Conservation (phyloP, 2,113 vertebrate genomes). For the Gila orcuttii region DNA sequence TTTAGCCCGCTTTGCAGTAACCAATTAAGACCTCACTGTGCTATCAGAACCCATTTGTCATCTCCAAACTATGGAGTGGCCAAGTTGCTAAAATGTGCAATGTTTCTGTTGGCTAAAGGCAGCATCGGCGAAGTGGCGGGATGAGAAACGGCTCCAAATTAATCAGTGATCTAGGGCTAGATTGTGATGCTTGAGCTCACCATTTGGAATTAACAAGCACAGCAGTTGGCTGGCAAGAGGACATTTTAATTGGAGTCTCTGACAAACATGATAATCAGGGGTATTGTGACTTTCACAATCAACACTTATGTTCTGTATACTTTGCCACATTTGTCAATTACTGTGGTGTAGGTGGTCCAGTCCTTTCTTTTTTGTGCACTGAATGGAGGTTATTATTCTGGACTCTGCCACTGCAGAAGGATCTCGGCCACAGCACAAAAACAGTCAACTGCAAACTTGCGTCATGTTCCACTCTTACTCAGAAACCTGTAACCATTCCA, state of each 20-base stretch:
- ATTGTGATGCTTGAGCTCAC: constrained; percentile 44
- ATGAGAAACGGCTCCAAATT: constrained; percentile 51
- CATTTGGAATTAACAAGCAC: constrained; percentile 53
- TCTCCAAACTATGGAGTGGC: constrained; percentile 65
- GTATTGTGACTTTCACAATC: constrained; percentile 52
- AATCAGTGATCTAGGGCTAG: constrained; percentile 37
- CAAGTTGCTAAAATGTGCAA: constrained; percentile 61
- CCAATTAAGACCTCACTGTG: constrained; percentile 55
- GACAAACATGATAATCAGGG: constrained; percentile 49
- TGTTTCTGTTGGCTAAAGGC: constrained; percentile 48
- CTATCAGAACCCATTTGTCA: constrained; percentile 70
- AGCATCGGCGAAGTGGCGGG: constrained; percentile 21
- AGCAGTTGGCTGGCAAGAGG: constrained; percentile 43
- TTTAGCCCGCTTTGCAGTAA: constrained; percentile 48
- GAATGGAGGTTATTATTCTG: constrained; percentile 58
- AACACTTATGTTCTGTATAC: constrained; percentile 50
- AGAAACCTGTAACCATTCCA: background rate
- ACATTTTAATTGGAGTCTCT: constrained; percentile 52
- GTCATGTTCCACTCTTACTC: constrained; percentile 31
- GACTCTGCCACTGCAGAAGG: constrained; percentile 34
- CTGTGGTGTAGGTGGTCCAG: constrained; percentile 44
- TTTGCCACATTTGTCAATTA: constrained; percentile 56
- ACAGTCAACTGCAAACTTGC: constrained; percentile 36
- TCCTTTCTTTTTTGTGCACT: constrained; percentile 44
- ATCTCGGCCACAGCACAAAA: constrained; percentile 46